Base-by-base conservation (phyloP, 2,888 invertebrate genomes). In the Eustalomyia histrio region DNA sequence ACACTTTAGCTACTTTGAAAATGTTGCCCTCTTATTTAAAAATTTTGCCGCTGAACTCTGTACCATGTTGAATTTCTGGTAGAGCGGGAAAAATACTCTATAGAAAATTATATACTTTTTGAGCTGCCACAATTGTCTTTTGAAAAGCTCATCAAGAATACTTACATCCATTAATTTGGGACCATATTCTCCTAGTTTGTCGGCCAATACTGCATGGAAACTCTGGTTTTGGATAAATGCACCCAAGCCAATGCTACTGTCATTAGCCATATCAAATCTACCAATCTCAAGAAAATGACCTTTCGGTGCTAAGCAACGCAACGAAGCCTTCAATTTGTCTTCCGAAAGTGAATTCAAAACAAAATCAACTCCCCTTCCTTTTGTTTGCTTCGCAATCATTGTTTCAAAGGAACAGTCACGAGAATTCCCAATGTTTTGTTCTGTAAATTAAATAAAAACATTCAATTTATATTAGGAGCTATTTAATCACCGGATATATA, bases 321-420 rank as follows among this genome's bases (percentile, higher is more conserved):
- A 87, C 0, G 93, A 93, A 0, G 93, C 95, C 86, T 93, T 92
- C 0, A 98, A 92, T 89, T 97, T 97, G 57, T 98, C 97, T 86
- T 96, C 97, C 0, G 97, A 94, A 55, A 98, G 91, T 0, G 97
- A 97, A 90, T 98, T 98, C 9, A 97, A 91, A 17, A 98, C 95
- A 58, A 97, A 90, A 87, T 98, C 96, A 0, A 98, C 97, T 43
- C 97, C 97, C 84, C 92, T 92, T 12, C 97, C 97, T 6, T 94
- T 92, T 0, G 97, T 97, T 85, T 93, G 92, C 67, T 91, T 91
- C 85, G 94, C 92, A 74, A 98, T 93, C 92, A 97, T 94, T 85
- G 94, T 93, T 89, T 97, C 97, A 89, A 98, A 98, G 0, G 94
- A 93, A 0, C 94, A 92, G 87, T 97, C 95, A 86, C 96, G 93